These are phyloP conservation scores for Eucidaris tribuloides DNA, from an alignment of 35 echinoderm and acorn worm species.

Conservation along the genomic window DNA sequence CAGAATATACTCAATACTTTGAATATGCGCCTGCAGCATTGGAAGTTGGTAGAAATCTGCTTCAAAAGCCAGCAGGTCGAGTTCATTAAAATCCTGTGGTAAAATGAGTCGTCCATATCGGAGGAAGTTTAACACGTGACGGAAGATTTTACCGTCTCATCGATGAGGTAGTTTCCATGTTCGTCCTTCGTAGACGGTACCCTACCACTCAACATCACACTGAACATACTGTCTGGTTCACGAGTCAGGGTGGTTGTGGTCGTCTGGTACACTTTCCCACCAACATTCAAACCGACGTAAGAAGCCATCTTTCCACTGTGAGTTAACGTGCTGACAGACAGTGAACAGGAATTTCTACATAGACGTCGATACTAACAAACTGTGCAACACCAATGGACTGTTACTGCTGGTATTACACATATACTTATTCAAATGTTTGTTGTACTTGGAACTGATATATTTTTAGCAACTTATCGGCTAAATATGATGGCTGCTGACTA, in stretches of 20 bases:
- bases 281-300: not conserved
- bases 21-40: not conserved
- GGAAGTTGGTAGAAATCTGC: constrained; percentile 48
- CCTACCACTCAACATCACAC: not conserved
- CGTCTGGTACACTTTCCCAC: not conserved
- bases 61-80: constrained; percentile 28
- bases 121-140: constrained; percentile 46
- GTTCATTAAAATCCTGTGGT: constrained; percentile 34
- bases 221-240: not conserved
- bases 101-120: not conserved
- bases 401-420: too few species aligned
- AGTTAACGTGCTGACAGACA: too few species aligned
- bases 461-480: too few species aligned
- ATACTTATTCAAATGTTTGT: too few species aligned
- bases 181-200: constrained; percentile 5
- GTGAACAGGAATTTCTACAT: too few species aligned
- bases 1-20: not conserved
- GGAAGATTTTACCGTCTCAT: constrained; percentile 53
- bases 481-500: too few species aligned
- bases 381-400: too few species aligned
- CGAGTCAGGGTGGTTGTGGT: not conserved
- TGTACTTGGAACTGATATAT: too few species aligned
- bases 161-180: constrained; percentile 24
- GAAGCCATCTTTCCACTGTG: not conserved
- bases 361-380: too few species aligned